Percentiles rank a stretch among this genome's conserved stretches.
Conservation (phyloP, 2,888 invertebrate genomes). For the Andrena camellia region DNA sequence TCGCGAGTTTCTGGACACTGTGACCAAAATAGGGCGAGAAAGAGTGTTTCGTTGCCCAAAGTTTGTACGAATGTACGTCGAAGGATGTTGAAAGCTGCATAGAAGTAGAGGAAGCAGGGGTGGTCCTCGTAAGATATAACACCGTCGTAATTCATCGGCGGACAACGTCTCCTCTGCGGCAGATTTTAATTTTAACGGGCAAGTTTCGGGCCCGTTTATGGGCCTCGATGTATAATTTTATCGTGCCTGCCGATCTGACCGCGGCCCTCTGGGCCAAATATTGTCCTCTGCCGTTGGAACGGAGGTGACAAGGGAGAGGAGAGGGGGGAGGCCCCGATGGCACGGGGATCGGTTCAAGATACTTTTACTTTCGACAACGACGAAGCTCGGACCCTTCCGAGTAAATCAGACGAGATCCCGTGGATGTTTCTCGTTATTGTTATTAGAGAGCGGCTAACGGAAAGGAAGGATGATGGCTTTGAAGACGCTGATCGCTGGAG, state of each 20-base stretch:
- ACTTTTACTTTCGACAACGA: constrained; percentile 57
- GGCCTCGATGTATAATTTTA: constrained; percentile 83
- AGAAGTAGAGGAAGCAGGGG: constrained; percentile 50
- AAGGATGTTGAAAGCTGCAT: neutral
- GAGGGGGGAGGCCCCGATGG: constrained; percentile 23
- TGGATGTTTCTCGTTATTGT: constrained; percentile 7
- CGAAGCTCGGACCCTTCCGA: neutral
- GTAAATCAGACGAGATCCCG: constrained; percentile 14
- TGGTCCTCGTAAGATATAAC: constrained; percentile 66
- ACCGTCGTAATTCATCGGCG: constrained; percentile 75
- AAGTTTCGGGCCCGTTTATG: constrained; percentile 80
- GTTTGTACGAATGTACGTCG: neutral
- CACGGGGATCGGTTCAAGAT: constrained; percentile 38
- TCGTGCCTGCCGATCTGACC: constrained; percentile 82
- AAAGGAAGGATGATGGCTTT: neutral
- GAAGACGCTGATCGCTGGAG: constrained; percentile 5
- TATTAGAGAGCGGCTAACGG: neutral
- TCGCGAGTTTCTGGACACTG: neutral
- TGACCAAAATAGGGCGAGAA: too few relatives aligned
- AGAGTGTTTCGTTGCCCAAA: neutral
- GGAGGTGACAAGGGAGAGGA: constrained; percentile 39
- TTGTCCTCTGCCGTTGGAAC: constrained; percentile 69
- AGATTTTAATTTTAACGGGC: constrained; percentile 84
- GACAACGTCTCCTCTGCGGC: constrained; percentile 76
- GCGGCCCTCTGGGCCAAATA: constrained; percentile 77